A percentile compares a stretch with the other conserved stretches of the same genome.
Conservation (phyloP, 2,797 vertebrate genomes). For the Phrynocephalus guinanensis region DNA sequence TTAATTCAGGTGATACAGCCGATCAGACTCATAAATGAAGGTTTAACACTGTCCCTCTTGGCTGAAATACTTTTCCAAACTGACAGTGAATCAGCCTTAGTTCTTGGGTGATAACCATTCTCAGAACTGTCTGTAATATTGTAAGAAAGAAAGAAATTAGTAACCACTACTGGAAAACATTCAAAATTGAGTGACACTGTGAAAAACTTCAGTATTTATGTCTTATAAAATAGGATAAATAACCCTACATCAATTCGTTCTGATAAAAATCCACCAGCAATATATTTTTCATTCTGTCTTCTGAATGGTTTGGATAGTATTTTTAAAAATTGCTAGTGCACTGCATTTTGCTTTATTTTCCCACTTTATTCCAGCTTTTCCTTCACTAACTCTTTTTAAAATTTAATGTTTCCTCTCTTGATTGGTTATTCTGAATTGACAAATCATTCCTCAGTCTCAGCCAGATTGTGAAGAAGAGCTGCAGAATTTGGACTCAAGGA, state of each 20-base stretch:
- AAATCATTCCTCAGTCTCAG: neutral
- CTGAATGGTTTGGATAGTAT: neutral
- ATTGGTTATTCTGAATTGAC: neutral
- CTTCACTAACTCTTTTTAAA: neutral
- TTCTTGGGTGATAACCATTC: conserved; percentile 50
- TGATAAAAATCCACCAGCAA: neutral
- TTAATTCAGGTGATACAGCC: neutral
- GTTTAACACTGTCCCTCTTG: conserved; percentile 14
- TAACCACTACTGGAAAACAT: neutral
- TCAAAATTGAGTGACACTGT: neutral
- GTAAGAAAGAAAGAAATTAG: conserved; percentile 19
- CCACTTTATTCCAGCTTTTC: neutral
- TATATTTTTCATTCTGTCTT: neutral
- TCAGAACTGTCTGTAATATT: conserved; percentile 45
- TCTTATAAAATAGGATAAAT: neutral
- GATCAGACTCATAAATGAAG: conserved; percentile 42
- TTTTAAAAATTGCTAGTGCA: neutral
- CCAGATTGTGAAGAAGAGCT: neutral
- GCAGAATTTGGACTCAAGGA: neutral
- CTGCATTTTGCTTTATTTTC: neutral
- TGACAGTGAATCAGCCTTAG: conserved; percentile 33
- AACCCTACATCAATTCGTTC: neutral
- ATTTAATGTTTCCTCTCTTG: neutral
- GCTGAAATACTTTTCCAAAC: conserved; percentile 33
- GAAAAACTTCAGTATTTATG: neutral